phyloP scores from a whole-genome alignment of 2,888 invertebrate species.

The Smittia sp. region DNA sequence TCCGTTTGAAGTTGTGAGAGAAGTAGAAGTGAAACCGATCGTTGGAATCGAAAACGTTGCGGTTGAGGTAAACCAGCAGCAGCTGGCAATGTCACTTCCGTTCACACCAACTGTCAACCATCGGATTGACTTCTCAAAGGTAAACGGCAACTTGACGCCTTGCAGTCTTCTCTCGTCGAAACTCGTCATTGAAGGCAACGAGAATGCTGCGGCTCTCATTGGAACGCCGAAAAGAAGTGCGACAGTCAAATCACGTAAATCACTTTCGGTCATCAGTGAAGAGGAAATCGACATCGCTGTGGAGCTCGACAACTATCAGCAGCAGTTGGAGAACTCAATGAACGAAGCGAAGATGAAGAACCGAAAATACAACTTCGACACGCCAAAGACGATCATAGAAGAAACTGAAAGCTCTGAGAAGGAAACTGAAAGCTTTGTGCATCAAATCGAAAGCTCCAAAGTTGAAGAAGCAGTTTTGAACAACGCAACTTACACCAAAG shows the following conservation, averaged over 20 bases:
- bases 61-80: constrained; percentile 34
- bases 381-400: not conserved
- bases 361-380: constrained; percentile 19
- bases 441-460: no score
- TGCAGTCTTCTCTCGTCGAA: constrained; percentile 51
- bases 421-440: no score
- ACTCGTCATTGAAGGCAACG: constrained; percentile 47
- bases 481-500: constrained; percentile 26
- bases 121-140: constrained; percentile 50
- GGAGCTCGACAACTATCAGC: constrained; percentile 52
- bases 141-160: constrained; percentile 48
- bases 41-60: constrained; percentile 32
- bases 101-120: constrained; percentile 51
- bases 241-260: constrained; percentile 44
- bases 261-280: constrained; percentile 50
- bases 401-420: not conserved
- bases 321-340: constrained; percentile 53
- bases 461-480: not conserved
- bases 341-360: constrained; percentile 52
- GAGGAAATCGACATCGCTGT: constrained; percentile 52
- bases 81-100: constrained; percentile 49
- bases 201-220: not conserved
- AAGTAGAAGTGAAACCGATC: not conserved
- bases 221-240: constrained; percentile 37
- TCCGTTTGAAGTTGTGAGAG: constrained; percentile 51